Conservation (phyloP, 2,113 vertebrate genomes). For the Brienomyrus longianalis region DNA sequence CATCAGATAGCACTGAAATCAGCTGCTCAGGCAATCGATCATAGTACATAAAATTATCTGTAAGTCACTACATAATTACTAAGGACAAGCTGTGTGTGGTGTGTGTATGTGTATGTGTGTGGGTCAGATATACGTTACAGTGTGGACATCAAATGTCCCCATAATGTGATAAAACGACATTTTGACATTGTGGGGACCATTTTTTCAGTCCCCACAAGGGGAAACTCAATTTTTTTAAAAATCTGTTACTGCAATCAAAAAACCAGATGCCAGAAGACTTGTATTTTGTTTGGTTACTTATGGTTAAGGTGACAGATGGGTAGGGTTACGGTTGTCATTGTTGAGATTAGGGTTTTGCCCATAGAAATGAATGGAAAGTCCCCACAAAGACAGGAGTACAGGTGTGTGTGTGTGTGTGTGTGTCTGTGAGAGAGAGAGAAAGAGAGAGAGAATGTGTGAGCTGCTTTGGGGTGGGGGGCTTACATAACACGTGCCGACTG, state of each 20-base stretch:
- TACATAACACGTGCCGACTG: conserved; percentile 5
- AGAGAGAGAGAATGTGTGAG: not conserved
- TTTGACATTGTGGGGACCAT: not conserved
- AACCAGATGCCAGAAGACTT: not conserved
- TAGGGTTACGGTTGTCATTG: not conserved
- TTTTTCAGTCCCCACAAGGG: not conserved
- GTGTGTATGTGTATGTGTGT: not conserved
- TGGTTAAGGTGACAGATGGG: not conserved
- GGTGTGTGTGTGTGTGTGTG: not conserved
- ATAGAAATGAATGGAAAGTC: not conserved
- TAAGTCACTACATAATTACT: conserved; percentile 27
- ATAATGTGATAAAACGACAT: not conserved
- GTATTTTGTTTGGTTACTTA: not conserved
- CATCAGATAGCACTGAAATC: conserved; percentile 48
- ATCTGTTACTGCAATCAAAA: not conserved
- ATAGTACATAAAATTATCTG: conserved; percentile 38
- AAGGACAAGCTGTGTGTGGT: not conserved
- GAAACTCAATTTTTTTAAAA: too few species aligned
- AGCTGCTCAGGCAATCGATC: conserved; percentile 47
- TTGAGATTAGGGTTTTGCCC: not conserved
- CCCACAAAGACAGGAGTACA: not conserved
- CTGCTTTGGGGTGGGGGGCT: not conserved
- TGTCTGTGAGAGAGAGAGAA: not conserved
- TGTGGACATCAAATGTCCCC: not conserved
- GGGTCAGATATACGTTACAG: not conserved